Base-by-base conservation (phyloP, 2,113 vertebrate species). In the Aepyceros melampus region DNA sequence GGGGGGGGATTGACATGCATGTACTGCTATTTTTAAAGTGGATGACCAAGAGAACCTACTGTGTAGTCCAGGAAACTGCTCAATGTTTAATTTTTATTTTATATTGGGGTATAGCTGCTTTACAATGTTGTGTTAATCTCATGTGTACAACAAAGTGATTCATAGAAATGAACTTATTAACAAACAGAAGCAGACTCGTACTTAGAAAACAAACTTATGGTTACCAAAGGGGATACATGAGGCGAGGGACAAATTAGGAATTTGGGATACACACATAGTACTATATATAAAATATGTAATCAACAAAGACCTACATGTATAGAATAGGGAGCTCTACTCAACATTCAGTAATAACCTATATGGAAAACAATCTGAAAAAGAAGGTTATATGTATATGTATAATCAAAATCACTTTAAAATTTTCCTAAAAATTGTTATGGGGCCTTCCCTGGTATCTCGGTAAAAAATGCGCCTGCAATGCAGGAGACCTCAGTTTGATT, bases 391-490 rank as follows among this genome's bases (percentile, higher is more conserved):
- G 29, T 11, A 10, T 79, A 79, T 31, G 8, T 21, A 33, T 51
- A 49, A 33, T 31, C 29, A 49, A 49, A 81, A 81, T 51, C 78
- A 49, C 78, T 49, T 43, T 0, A 2, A 76, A 76, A 76, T 14
- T 2, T 76, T 27, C 25, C 71, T 23, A 40, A 40, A 40, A 74
- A 23, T 74, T 23, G 67, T 40, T 40, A 23, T 23, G 0, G 10
- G n/a, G 10, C 2, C 67, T 74, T 71, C 19, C 10, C 9, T 71
- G n/a, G 12, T 23, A 40, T 21, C n/a, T 40, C n/a, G 64, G 67
- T 36, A 36, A 36, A 71, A 5, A 36, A 36, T 71, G 9, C 1
- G 0, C 9, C n/a, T 36, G 19, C 19, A 71, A 12, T 36, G n/a
- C 17, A 71, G 64, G 17, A 36, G 19, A 40, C 19, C 10, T 16